A percentile compares a stretch with the other conserved stretches of the same genome.
These are phyloP conservation scores for Cettia cetti DNA, from an alignment of 2,113 vertebrate species.

Conservation along the genomic window DNA sequence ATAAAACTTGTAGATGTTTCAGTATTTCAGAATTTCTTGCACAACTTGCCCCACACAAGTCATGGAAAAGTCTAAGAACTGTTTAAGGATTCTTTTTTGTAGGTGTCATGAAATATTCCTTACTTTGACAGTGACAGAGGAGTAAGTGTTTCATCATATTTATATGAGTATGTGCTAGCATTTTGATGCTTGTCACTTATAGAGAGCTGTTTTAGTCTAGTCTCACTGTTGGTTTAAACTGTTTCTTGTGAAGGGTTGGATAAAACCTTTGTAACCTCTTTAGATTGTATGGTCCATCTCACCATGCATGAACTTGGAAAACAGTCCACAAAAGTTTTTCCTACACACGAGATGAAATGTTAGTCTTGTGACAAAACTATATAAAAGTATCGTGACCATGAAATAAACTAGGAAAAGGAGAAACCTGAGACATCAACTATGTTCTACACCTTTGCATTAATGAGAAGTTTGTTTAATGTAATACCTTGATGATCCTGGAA, in stretches of 20 bases:
- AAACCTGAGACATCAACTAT: neutral
- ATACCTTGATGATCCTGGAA: neutral
- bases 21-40: slow-evolving; percentile 1
- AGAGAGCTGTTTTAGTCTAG: neutral
- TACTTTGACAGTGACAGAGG: slow-evolving; percentile 28
- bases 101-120: slow-evolving; percentile 41
- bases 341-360: neutral
- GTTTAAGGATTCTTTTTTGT: slow-evolving; percentile 34
- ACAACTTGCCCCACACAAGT: neutral
- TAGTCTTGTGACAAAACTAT: neutral
- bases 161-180: slow-evolving; percentile 12
- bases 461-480: neutral
- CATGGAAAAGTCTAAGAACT: slow-evolving; percentile 1
- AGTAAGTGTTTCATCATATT: slow-evolving; percentile 23
- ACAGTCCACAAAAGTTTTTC: neutral
- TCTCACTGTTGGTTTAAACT: neutral
- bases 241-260: neutral
- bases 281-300: neutral
- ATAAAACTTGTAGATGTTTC: slow-evolving; percentile 17
- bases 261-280: neutral
- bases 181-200: slow-evolving; percentile 2
- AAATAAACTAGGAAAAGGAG: neutral
- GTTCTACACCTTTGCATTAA: neutral
- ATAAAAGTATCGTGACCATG: neutral
- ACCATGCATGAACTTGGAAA: neutral